These are phyloP conservation scores for Esox masquinongy DNA, from an alignment of 2,797 vertebrate genomes.

Conservation along the genomic window DNA sequence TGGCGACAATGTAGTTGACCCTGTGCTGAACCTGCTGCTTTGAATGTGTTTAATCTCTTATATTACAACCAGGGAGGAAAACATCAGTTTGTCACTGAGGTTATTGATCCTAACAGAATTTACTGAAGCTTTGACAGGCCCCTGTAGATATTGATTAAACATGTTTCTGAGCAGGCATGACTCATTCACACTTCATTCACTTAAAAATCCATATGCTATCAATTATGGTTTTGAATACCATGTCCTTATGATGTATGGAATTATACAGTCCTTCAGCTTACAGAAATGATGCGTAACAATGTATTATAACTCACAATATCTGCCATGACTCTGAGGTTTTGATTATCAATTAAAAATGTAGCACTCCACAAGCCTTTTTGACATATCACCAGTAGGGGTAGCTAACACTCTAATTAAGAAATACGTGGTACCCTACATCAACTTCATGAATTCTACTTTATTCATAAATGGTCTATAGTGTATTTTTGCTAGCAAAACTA, in stretches of 20 bases:
- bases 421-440: neutral
- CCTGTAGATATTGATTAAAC: neutral
- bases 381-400: neutral
- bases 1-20: neutral
- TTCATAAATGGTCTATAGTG: neutral
- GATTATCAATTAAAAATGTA: neutral
- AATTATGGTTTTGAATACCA: neutral
- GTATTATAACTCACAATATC: neutral
- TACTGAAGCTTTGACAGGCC: neutral
- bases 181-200: neutral
- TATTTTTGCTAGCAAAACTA: neutral
- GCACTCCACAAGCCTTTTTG: neutral
- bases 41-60: neutral
- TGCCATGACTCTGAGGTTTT: neutral
- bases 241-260: neutral
- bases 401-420: neutral
- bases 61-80: neutral
- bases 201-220: neutral
- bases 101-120: conserved; percentile 1
- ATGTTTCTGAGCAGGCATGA: neutral
- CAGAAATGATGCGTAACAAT: neutral
- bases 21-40: neutral
- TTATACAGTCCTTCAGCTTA: neutral
- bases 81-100: neutral
- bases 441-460: neutral